A percentile compares a stretch with the other conserved stretches of the same genome.
phyloP scores from a whole-genome alignment of 2,113 vertebrate genomes.

The Motacilla alba region DNA sequence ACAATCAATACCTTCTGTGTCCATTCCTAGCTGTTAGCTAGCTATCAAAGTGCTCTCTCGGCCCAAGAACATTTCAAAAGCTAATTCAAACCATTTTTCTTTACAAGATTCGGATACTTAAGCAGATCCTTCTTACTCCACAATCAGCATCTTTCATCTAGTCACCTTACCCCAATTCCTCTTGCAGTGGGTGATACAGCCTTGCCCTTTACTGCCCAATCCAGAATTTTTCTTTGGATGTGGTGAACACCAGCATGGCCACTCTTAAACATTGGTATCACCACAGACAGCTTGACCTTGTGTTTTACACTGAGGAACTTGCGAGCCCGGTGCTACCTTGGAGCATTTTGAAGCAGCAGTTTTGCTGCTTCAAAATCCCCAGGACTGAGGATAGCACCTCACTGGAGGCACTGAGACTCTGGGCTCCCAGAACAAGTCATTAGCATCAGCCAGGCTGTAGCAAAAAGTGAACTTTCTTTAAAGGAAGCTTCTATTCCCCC shows the following conservation, averaged over 20 bases:
- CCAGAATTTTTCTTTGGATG: background rate
- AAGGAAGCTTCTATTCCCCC: background rate
- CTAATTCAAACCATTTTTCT: background rate
- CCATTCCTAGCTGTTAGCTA: background rate
- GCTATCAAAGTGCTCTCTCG: background rate
- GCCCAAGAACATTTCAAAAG: background rate
- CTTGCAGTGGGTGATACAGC: background rate
- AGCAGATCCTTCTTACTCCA: background rate
- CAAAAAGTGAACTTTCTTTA: background rate
- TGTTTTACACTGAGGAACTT: background rate
- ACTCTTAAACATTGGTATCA: background rate
- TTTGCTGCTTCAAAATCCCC: background rate
- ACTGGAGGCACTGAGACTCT: background rate
- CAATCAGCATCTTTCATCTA: background rate
- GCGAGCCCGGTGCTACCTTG: background rate
- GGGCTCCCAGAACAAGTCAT: background rate
- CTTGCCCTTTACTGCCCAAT: background rate
- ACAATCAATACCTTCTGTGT: background rate
- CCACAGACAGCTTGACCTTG: background rate
- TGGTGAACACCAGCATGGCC: background rate
- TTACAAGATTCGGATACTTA: background rate
- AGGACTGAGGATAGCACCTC: background rate
- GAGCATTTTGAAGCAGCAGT: background rate
- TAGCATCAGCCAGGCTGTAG: background rate
- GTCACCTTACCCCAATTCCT: background rate